Conservation (phyloP, 2,797 vertebrate genomes). For the Gymnothorax javanicus region DNA sequence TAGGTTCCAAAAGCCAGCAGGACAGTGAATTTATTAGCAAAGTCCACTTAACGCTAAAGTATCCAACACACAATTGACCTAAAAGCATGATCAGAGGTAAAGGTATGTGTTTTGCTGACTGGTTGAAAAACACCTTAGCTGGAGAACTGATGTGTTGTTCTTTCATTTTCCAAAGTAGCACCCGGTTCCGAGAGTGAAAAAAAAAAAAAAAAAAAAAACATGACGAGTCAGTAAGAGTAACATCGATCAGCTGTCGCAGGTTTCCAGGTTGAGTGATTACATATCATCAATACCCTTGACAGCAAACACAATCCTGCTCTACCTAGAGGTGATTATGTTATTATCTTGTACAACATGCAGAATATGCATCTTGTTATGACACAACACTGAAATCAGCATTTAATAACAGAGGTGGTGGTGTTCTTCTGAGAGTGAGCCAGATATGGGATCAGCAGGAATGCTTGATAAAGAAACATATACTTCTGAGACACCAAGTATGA, state of each 20-base stretch:
- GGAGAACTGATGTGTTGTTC: not conserved
- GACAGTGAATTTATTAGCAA: not conserved
- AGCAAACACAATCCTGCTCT: not conserved
- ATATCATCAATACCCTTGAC: not conserved
- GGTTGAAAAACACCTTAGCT: not conserved
- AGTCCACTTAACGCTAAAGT: not conserved
- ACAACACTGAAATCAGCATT: not conserved
- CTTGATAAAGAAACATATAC: not conserved
- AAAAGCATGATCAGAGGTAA: not conserved
- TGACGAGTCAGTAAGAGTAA: not conserved
- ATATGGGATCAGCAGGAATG: not conserved
- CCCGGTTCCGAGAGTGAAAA: not conserved
- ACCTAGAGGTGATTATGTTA: not conserved
- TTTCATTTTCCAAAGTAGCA: not conserved
- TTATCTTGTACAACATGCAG: not conserved
- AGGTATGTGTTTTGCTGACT: not conserved
- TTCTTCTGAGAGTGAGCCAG: not conserved
- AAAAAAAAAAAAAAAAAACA: not conserved
- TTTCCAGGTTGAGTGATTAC: not conserved
- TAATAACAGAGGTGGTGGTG: not conserved
- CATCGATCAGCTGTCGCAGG: not conserved
- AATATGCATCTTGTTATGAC: not conserved
- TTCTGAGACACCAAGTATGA: not conserved
- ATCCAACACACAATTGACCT: slow-evolving; percentile 5
- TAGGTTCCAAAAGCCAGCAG: not conserved